A percentile compares a stretch with the other conserved stretches of the same genome.
These are phyloP conservation scores for Cassiopea xamachana DNA, from an alignment of 30 jellyfish, hydroid and myxozoan genomes.

Conservation along the genomic window DNA sequence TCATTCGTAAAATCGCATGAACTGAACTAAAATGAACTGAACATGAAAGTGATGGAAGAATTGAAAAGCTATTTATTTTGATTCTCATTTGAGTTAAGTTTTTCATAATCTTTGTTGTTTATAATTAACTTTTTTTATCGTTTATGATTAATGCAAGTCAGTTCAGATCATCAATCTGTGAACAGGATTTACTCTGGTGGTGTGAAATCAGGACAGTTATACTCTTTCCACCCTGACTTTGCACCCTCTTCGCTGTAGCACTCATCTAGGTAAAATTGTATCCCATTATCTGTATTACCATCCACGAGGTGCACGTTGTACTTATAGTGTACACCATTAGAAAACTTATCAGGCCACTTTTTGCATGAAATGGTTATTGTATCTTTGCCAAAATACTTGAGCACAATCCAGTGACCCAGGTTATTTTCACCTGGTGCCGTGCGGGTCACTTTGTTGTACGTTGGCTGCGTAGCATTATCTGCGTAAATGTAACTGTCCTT, in stretches of 20 bases:
- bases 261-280: constrained; percentile 21
- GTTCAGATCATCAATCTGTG: no score
- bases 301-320: constrained; percentile 21
- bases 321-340: neutral
- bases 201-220: constrained; percentile 29
- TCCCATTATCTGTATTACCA: constrained; percentile 30
- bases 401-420: constrained; percentile 40
- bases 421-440: constrained; percentile 5
- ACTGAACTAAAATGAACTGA: no score
- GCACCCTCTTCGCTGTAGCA: constrained; percentile 20
- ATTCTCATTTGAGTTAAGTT: no score
- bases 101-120: no score
- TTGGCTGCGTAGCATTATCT: constrained; percentile 14
- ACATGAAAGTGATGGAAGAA: no score
- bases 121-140: no score
- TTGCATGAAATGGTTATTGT: constrained; percentile 38
- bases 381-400: constrained; percentile 34
- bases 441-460: neutral
- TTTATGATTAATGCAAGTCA: no score
- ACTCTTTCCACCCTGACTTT: constrained; percentile 23
- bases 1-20: no score
- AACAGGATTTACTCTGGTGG: neutral
- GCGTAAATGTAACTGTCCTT: neutral
- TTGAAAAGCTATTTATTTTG: no score
- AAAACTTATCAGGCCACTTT: constrained; percentile 47